A percentile compares a stretch with the other conserved stretches of the same genome.
Conservation (phyloP, 2,113 vertebrate species). For the Ctenomys sociabilis region DNA sequence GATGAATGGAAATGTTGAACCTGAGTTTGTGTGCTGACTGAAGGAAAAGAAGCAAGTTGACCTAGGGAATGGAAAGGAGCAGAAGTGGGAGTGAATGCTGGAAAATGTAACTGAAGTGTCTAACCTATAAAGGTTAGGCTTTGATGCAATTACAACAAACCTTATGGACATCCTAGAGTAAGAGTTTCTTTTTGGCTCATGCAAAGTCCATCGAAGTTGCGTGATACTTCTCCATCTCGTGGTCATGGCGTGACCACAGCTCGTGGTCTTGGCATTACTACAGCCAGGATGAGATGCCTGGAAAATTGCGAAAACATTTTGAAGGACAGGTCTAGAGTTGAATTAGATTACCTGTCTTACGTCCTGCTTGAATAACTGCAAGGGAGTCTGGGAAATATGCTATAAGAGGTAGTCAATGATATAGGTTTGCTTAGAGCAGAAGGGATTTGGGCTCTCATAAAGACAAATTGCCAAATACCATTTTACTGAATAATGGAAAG, state of each 20-base stretch:
- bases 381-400: slow-evolving; percentile 9
- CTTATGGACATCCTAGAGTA: not conserved
- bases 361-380: not conserved
- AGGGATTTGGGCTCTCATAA: slow-evolving; percentile 11
- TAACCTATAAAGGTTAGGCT: not conserved
- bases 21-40: not conserved
- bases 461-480: slow-evolving; percentile 9
- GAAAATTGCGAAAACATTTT: not conserved
- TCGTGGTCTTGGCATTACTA: not conserved
- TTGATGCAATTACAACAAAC: not conserved
- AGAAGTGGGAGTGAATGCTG: not conserved
- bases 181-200: slow-evolving; percentile 6
- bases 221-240: not conserved
- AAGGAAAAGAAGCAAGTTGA: not conserved
- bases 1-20: not conserved
- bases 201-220: not conserved
- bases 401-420: not conserved
- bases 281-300: not conserved
- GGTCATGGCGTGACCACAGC: not conserved
- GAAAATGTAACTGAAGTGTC: not conserved
- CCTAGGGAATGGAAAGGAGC: not conserved
- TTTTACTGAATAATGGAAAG: slow-evolving; percentile 20
- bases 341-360: not conserved
- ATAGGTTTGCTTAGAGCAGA: not conserved
- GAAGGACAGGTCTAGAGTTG: not conserved